phyloP scores from a whole-genome alignment of 30 jellyfish, hydroid and myxozoan genomes.

The Cassiopea xamachana region DNA sequence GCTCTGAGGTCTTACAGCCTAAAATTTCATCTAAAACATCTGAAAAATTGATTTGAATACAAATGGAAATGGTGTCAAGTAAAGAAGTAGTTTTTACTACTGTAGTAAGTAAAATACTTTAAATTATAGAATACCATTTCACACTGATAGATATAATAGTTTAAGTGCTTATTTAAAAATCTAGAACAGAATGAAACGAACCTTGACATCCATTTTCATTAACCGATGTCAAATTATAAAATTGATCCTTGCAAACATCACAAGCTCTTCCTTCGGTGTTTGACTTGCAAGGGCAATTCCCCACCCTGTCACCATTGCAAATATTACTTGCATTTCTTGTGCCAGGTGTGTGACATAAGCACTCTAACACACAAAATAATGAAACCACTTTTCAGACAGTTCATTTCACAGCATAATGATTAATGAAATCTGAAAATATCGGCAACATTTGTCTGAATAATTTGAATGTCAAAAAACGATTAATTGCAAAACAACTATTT shows the following conservation, averaged over 20 bases:
- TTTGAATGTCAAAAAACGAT: no score
- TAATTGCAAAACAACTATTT: no score
- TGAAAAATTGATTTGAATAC: no score
- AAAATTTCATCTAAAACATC: no score
- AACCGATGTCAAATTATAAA: conserved; percentile 57
- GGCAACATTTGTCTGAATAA: no score
- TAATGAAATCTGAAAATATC: neutral
- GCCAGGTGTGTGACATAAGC: conserved; percentile 78
- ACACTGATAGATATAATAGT: no score
- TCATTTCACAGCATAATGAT: neutral
- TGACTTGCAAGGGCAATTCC: conserved; percentile 86
- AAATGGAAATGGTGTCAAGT: no score
- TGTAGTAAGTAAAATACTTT: no score
- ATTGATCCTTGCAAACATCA: conserved; percentile 63
- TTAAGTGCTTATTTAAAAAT: no score
- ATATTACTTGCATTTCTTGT: conserved; percentile 76
- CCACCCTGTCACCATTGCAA: conserved; percentile 54
- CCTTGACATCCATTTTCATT: conserved; percentile 85
- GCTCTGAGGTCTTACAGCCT: no score
- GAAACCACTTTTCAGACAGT: neutral
- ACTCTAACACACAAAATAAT: conserved; percentile 27
- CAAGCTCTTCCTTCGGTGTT: conserved; percentile 80
- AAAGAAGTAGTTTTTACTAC: no score
- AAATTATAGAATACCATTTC: no score
- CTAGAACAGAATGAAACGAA: neutral